Base-by-base conservation (phyloP, 2,888 invertebrate species). In the Polydrusus cervinus region DNA sequence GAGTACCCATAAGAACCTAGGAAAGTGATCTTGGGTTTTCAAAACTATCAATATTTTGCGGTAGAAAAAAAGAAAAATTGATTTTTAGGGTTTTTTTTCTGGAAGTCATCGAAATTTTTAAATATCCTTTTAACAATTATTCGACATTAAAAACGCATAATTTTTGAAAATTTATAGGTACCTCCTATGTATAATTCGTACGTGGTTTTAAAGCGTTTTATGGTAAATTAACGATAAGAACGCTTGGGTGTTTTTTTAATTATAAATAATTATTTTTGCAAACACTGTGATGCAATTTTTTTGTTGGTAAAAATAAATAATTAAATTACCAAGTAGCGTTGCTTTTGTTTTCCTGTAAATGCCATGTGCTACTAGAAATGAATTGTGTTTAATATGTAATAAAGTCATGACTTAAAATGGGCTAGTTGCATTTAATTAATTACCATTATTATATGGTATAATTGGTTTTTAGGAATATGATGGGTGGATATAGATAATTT, bases 231-330 rank as follows among this genome's bases (percentile, higher is more conserved):
- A 7, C 34, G 34, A 34, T 34, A 13, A 43, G 3, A 43, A 13
- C 9, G 10, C 40, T 5, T 40, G 11, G 6, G 0, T 49, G 49
- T 49, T 49, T 5, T 49, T 49, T 18, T 8, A 3, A 16, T 49
- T 49, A 49, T 18, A 16, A 49, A 2, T 49, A 49, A 49, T 49
- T 49, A 18, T 16, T 49, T 14, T 49, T 49, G 18, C 43, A 49
- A 49, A 49, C 16, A 49, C 14, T 6, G 14, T 3, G 14, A 5
- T 49, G 16, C 49, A 49, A 7, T 16, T 49, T n/a, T 40, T 9
- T 18, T 9, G 16, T 49, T n/a, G 2, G 7, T 47, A 1, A 13
- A 3, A 18, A 16, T 16, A 49, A 49, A 49, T n/a, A n/a, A n/a
- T 16, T 8, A 1, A 18, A n/a, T 14, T 14, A 18, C 16, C 8